These are phyloP conservation scores for Takifugu ocellatus DNA, from an alignment of 2,797 vertebrate species.

Conservation along the genomic window DNA sequence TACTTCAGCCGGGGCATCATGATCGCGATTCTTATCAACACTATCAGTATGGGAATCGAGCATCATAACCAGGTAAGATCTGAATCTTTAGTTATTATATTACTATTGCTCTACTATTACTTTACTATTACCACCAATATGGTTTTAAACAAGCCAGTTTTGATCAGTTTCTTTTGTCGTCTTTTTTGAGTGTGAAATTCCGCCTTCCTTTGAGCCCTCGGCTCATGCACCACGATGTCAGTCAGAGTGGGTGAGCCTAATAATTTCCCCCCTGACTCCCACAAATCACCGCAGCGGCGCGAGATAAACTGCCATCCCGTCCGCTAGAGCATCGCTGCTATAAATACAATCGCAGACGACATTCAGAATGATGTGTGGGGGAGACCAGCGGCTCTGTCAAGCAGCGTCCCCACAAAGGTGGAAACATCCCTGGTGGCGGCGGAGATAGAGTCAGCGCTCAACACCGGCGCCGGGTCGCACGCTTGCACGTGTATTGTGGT, in stretches of 20 bases:
- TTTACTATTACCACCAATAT: too few relatives aligned
- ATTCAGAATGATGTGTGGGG: constrained; percentile 44
- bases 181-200: too few relatives aligned
- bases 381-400: constrained; percentile 40
- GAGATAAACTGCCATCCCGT: constrained; percentile 9
- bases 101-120: too few relatives aligned
- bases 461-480: constrained; percentile 25
- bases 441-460: constrained; percentile 45
- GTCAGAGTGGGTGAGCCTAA: constrained; percentile 18
- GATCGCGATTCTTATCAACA: constrained; percentile 96
- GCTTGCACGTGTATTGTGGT: constrained; percentile 1
- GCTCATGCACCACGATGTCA: constrained; percentile 19
- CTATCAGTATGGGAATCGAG: constrained; percentile 97
- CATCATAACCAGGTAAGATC: constrained; percentile 90
- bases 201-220: not conserved
- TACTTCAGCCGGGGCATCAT: constrained; percentile 97
- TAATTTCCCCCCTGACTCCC: constrained; percentile 26
- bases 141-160: too few relatives aligned
- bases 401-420: constrained; percentile 52
- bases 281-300: constrained; percentile 36
- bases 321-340: constrained; percentile 26
- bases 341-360: constrained; percentile 42
- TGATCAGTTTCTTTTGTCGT: too few relatives aligned
- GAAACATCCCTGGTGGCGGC: constrained; percentile 55
- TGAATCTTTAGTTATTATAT: too few relatives aligned